Evolutionary conservation across 1,140 invertebrate genomes (phyloP).

Genomic region (Helicoverpa armigera): DNA sequence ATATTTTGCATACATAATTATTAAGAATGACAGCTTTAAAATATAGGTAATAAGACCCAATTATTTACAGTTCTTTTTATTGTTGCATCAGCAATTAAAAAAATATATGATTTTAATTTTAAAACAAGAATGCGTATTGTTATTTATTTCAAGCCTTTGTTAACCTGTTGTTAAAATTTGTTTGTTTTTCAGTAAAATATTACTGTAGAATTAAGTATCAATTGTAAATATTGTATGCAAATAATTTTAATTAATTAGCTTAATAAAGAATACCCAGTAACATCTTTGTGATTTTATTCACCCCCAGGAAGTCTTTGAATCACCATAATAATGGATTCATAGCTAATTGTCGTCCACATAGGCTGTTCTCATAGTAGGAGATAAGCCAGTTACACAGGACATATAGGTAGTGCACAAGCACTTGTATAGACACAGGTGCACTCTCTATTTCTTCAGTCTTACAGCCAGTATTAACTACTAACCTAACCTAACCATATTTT

Average conservation of each 20-base stretch:
- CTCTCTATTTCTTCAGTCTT: too few relatives aligned
- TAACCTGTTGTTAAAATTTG: neutral
- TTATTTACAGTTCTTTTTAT: constrained; percentile 26
- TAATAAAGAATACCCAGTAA: constrained; percentile 44
- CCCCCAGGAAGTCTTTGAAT: neutral
- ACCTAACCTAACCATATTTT: too few relatives aligned
- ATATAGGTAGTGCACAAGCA: too few relatives aligned
- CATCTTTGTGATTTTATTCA: neutral
- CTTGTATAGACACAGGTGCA: too few relatives aligned
- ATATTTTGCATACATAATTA: constrained; percentile 59
- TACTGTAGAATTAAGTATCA: constrained; percentile 17
- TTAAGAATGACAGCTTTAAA: constrained; percentile 63
- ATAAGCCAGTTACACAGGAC: too few relatives aligned
- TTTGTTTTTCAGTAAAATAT: constrained; percentile 17
- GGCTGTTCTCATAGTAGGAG: too few relatives aligned
- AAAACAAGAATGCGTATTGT: neutral
- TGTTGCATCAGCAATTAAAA: constrained; percentile 7
- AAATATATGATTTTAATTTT: neutral
- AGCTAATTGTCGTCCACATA: too few relatives aligned
- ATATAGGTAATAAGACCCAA: constrained; percentile 51
- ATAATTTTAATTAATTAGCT: constrained; percentile 50
- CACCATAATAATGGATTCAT: too few relatives aligned
- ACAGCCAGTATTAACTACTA: too few relatives aligned
- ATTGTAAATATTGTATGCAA: constrained; percentile 51
- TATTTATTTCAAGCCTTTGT: neutral